A percentile compares a stretch with the other conserved stretches of the same genome.
These are phyloP conservation scores for Zaprionus vittiger DNA, from an alignment of 1,140 invertebrate genomes.

Conservation along the genomic window DNA sequence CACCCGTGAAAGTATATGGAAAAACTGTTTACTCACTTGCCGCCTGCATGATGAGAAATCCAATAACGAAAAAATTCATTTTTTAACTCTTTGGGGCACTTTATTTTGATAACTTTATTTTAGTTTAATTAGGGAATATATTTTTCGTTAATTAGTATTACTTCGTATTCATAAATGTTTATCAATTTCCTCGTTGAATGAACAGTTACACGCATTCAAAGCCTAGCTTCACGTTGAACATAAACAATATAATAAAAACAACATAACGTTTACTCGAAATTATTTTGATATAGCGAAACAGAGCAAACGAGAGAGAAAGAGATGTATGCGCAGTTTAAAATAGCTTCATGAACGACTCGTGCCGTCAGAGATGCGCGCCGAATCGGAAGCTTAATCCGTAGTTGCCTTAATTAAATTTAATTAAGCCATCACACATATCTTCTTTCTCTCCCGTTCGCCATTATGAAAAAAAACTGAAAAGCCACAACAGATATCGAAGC, in stretches of 20 bases:
- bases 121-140: slow-evolving; percentile 9
- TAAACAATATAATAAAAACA: slow-evolving; percentile 19
- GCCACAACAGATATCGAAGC: slow-evolving; percentile 1
- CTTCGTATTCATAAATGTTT: slow-evolving; percentile 31
- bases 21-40: slow-evolving; percentile 75
- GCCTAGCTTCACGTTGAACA: slow-evolving; percentile 19
- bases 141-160: slow-evolving; percentile 56
- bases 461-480: slow-evolving; percentile 17
- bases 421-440: slow-evolving; percentile 67
- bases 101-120: slow-evolving; percentile 44
- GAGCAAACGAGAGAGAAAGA: background rate
- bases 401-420: slow-evolving; percentile 76
- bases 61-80: slow-evolving; percentile 84
- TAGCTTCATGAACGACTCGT: slow-evolving; percentile 54
- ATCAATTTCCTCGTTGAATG: slow-evolving; percentile 46
- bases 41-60: slow-evolving; percentile 83
- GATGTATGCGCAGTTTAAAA: slow-evolving; percentile 24
- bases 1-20: background rate
- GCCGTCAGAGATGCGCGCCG: slow-evolving; percentile 43
- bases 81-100: slow-evolving; percentile 40
- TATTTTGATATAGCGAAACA: background rate
- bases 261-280: background rate
- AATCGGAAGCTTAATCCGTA: slow-evolving; percentile 61
- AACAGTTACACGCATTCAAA: slow-evolving; percentile 30
- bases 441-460: slow-evolving; percentile 34